Conservation (phyloP, 2,888 invertebrate species). For the Shargacucullia verbasci region DNA sequence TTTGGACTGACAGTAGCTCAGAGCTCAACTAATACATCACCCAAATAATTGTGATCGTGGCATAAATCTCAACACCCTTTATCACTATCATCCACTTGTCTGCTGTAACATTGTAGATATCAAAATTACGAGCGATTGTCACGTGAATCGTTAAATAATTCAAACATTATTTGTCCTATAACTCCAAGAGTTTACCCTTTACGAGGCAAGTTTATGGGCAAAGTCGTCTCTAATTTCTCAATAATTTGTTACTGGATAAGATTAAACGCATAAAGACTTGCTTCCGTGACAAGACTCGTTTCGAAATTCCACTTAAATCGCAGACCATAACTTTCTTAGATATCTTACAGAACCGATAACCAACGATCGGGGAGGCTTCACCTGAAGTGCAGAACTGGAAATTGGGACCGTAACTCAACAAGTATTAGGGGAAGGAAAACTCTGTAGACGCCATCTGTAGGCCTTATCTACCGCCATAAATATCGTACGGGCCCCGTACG, state of each 20-base stretch:
- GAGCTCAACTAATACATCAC: too few species aligned
- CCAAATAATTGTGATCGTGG: too few species aligned
- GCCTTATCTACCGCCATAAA: slow-evolving; percentile 87
- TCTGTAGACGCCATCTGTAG: slow-evolving; percentile 85
- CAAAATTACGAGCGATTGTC: slow-evolving; percentile 42
- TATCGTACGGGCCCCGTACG: slow-evolving; percentile 81
- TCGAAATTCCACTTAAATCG: slow-evolving; percentile 28
- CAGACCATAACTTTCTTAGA: slow-evolving; percentile 37
- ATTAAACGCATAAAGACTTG: slow-evolving; percentile 45
- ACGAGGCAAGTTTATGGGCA: slow-evolving; percentile 32
- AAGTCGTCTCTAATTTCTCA: slow-evolving; percentile 44
- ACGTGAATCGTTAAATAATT: slow-evolving; percentile 35
- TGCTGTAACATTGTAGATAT: slow-evolving; percentile 19
- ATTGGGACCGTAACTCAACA: slow-evolving; percentile 88
- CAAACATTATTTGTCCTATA: slow-evolving; percentile 35
- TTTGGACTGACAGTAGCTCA: too few species aligned
- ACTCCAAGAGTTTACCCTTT: slow-evolving; percentile 38
- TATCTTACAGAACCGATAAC: slow-evolving; percentile 49
- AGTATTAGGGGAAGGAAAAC: slow-evolving; percentile 88
- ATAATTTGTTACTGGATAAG: slow-evolving; percentile 47
- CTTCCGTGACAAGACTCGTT: slow-evolving; percentile 48
- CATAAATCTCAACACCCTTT: neutral
- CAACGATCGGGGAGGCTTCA: slow-evolving; percentile 66
- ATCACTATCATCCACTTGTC: slow-evolving; percentile 9
- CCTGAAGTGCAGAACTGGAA: slow-evolving; percentile 85